Base-by-base conservation (phyloP, 2,113 vertebrate genomes). In the Corythoichthys intestinalis region DNA sequence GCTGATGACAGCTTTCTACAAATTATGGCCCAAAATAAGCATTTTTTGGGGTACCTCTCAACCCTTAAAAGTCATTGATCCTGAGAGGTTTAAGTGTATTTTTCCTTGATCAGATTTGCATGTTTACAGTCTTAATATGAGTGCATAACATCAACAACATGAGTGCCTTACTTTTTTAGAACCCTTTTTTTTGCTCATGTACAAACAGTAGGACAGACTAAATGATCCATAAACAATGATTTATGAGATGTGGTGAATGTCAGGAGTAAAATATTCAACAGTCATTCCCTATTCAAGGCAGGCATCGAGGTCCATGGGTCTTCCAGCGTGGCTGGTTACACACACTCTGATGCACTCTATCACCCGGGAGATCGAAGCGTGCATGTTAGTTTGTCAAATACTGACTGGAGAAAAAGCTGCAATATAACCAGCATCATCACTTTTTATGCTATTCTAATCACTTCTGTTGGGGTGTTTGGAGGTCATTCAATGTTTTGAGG, bases 161-260 rank as follows among this genome's bases (percentile, higher is more conserved):
- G 63, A 63, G 50, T 67, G 62, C 66, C 49, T 71, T 58, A 14
- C 34, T 52, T 20, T 46, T 76, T 81, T 65, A 72, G 78, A 84
- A 79, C 38, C 52, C 65, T 50, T 73, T 81, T 76, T 62, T 70
- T 49, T 61, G 47, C 35, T 49, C 28, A 56, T 9, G 38, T 28
- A 28, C 44, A 50, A 58, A 60, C 34, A 76, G 69, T 65, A 73
- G 69, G 65, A 70, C 17, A 71, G 72, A 73, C 66, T 80, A 87
- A 86, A 87, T 86, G 80, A 85, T 85, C 83, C 78, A 85, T 87
- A 87, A 90, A 90, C 78, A 77, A 75, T 83, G 86, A 90, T 89
- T 88, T 85, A 89, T 87, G 86, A 83, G 85, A 78, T 71, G 68
- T 60, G 66, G 47, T 73, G 61, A 7, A 60, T 76, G 83, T 86